Evolutionary conservation across 2,888 invertebrate species (phyloP).

Genomic region (Leptarthrus brevirostris): DNA sequence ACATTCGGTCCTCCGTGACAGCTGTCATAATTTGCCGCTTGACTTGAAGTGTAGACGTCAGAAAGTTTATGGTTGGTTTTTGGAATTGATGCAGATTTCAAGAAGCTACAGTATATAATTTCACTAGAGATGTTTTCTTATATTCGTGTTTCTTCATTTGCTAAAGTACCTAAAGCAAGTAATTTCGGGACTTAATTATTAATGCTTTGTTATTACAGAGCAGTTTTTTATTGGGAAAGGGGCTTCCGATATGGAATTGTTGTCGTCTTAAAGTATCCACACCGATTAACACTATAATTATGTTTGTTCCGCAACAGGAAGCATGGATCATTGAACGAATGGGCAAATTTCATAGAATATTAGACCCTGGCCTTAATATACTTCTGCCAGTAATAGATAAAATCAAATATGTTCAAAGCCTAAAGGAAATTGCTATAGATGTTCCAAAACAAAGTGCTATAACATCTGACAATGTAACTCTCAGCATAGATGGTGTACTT

Average conservation of each 20-base stretch:
- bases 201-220: background rate
- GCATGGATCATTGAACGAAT: constrained; percentile 98
- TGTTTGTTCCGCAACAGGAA: constrained; percentile 99
- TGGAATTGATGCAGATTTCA: too few relatives aligned
- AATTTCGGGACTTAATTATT: background rate
- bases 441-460: constrained; percentile 99
- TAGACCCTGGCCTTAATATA: constrained; percentile 95
- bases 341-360: constrained; percentile 94
- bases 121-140: constrained; percentile 50
- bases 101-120: too few relatives aligned
- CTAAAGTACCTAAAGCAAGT: constrained; percentile 22
- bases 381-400: constrained; percentile 91
- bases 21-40: too few relatives aligned
- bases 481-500: constrained; percentile 96
- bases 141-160: constrained; percentile 41
- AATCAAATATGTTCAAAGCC: constrained; percentile 96
- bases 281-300: constrained; percentile 90
- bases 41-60: too few relatives aligned
- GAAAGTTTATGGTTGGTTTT: too few relatives aligned
- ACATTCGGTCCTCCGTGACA: too few relatives aligned
- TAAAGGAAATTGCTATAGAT: constrained; percentile 99
- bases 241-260: constrained; percentile 54
- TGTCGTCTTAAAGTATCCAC: constrained; percentile 70
- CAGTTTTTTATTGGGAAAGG: background rate
- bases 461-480: constrained; percentile 95